Evolutionary conservation across 2,797 vertebrate genomes (phyloP).

Genomic region (Peromyscus nudipes): DNA sequence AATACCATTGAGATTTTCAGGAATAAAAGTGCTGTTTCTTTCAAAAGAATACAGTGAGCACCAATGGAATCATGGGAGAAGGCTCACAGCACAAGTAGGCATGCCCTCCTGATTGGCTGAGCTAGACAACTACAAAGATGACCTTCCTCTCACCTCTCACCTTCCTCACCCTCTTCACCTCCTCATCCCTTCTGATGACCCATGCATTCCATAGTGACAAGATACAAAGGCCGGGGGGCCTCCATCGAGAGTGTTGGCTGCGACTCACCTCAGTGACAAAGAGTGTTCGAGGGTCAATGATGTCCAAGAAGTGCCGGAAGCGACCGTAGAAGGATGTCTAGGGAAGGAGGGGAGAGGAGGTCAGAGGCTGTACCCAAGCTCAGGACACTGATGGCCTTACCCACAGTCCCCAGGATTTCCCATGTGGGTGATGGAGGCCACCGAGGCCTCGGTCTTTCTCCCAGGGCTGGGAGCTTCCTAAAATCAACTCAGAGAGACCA

Average conservation of each 20-base stretch:
- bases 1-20: conserved; percentile 18
- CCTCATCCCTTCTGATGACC: neutral
- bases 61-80: neutral
- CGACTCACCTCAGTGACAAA: conserved; percentile 94
- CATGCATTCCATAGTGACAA: neutral
- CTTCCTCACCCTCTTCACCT: neutral
- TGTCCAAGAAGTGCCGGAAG: conserved; percentile 95
- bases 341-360: conserved; percentile 65
- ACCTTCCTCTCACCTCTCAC: neutral
- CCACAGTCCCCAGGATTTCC: neutral
- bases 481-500: conserved; percentile 11
- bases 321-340: conserved; percentile 93
- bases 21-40: neutral
- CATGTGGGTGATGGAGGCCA: neutral
- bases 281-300: conserved; percentile 95
- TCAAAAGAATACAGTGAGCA: neutral
- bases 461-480: neutral
- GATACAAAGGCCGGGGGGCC: neutral
- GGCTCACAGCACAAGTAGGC: neutral
- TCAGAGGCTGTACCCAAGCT: conserved; percentile 24
- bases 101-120: neutral
- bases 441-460: neutral
- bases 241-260: neutral
- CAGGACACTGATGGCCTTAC: neutral
- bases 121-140: neutral